Conservation (phyloP, 2,888 invertebrate genomes). For the Acrobasis repandana region DNA sequence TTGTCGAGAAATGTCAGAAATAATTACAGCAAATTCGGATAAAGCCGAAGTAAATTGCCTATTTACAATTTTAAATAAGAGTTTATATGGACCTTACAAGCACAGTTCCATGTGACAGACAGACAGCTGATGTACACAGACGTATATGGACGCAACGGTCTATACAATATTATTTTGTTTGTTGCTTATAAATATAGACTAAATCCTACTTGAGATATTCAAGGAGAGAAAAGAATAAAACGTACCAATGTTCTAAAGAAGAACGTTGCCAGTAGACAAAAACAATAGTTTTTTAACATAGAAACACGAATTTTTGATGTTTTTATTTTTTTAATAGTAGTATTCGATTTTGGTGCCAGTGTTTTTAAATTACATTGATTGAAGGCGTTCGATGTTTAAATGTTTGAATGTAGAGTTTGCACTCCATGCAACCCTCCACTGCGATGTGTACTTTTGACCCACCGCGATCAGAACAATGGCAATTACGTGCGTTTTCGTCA, state of each 20-base stretch:
- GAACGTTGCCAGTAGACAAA: too few relatives aligned
- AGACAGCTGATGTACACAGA: conserved; percentile 52
- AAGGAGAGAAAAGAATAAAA: too few relatives aligned
- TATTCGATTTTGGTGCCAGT: background rate
- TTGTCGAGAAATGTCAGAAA: conserved; percentile 45
- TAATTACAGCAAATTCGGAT: conserved; percentile 56
- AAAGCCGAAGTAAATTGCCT: conserved; percentile 60
- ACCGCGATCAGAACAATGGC: conserved; percentile 13
- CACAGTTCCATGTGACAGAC: conserved; percentile 56
- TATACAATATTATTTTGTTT: conserved; percentile 16
- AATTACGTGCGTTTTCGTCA: conserved; percentile 18
- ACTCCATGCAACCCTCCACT: background rate
- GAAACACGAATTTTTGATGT: too few relatives aligned
- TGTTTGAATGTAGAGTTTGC: background rate
- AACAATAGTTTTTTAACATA: too few relatives aligned
- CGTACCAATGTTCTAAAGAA: too few relatives aligned
- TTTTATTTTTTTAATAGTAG: too few relatives aligned
- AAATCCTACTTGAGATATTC: conserved; percentile 1
- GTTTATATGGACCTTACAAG: conserved; percentile 68
- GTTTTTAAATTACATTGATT: background rate
- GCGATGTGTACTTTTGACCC: conserved; percentile 3
- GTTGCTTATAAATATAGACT: conserved; percentile 12
- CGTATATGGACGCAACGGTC: conserved; percentile 39
- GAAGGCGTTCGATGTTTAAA: background rate
- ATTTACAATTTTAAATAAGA: conserved; percentile 71